Percentiles rank a stretch among this genome's conserved stretches.
Evolutionary conservation across 2,888 invertebrate species (phyloP).

Genomic region (Cataglyphis livida): DNA sequence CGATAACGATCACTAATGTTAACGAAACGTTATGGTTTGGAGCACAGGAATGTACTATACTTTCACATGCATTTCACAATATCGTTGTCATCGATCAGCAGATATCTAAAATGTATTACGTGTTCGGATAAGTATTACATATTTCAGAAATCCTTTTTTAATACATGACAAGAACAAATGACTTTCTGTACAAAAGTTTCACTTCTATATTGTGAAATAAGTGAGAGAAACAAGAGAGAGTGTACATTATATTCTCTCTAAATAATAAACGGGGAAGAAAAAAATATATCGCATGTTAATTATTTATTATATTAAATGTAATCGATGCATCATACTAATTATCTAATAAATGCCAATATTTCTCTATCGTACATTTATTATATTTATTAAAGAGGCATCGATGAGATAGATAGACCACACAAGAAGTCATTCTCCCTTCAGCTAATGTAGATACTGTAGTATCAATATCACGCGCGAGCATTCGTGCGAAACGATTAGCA

Average conservation of each 20-base stretch:
- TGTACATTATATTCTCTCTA: neutral
- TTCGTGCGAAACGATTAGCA: conserved; percentile 81
- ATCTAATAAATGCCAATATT: neutral
- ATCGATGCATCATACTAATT: neutral
- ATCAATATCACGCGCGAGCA: conserved; percentile 69
- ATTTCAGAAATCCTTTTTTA: neutral
- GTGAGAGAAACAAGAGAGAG: neutral
- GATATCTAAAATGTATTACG: conserved; percentile 26
- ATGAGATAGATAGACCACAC: conserved; percentile 49
- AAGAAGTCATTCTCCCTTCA: conserved; percentile 51
- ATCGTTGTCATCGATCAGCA: neutral
- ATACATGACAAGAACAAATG: neutral
- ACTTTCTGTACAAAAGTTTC: neutral
- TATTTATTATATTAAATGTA: conserved; percentile 4
- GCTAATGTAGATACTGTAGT: conserved; percentile 39
- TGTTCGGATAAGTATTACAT: neutral
- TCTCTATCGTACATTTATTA: neutral
- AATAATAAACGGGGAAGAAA: neutral
- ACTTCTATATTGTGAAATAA: conserved; percentile 16
- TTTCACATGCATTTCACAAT: conserved; percentile 16
- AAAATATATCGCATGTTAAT: neutral
- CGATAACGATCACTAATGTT: neutral
- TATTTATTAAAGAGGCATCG: neutral
- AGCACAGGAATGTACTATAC: neutral
- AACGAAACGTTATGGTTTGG: conserved; percentile 22